Conservation (phyloP, 2,113 vertebrate species). For the Steatornis caripensis region DNA sequence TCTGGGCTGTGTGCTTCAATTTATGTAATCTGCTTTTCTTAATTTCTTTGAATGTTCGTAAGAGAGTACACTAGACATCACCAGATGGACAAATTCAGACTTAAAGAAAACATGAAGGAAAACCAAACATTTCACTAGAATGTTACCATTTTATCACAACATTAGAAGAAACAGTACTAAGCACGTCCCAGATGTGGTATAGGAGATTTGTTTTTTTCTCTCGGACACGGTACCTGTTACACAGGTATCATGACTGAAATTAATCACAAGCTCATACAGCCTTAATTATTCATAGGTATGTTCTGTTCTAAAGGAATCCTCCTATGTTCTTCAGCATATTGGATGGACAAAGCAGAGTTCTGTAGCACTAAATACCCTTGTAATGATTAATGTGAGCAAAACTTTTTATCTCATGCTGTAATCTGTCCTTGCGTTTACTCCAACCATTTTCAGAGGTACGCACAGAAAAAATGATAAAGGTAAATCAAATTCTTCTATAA, state of each 20-base stretch:
- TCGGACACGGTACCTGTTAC: neutral
- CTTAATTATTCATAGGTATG: neutral
- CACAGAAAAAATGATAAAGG: neutral
- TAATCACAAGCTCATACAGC: neutral
- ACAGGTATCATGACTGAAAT: neutral
- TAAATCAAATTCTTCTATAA: neutral
- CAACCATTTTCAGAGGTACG: neutral
- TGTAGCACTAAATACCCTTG: neutral
- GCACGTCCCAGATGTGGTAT: neutral
- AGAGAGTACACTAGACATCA: neutral
- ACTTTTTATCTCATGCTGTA: neutral
- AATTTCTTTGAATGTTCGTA: neutral
- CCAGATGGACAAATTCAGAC: neutral
- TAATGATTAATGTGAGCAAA: neutral
- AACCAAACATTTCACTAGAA: neutral
- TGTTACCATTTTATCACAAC: neutral
- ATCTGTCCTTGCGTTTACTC: neutral
- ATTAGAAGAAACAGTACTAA: neutral
- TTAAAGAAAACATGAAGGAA: neutral
- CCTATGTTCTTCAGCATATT: neutral
- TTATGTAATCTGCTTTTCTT: neutral
- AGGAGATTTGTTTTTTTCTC: neutral
- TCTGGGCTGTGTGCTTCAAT: neutral
- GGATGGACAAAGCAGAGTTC: neutral
- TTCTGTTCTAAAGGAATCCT: neutral